Conservation (phyloP, 2,888 invertebrate species). For the Amblyteles armatorius region DNA sequence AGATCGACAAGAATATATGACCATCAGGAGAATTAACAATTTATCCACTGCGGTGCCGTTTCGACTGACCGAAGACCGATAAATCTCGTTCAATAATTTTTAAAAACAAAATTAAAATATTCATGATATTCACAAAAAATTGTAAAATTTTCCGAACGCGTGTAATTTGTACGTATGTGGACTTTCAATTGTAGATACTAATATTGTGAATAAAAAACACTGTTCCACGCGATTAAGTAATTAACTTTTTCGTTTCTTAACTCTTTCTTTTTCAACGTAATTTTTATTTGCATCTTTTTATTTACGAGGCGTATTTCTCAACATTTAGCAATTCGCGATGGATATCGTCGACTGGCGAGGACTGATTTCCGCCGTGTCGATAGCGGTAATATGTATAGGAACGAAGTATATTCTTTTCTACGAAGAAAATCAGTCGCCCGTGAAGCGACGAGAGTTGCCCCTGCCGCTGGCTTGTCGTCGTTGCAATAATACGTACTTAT, state of each 20-base stretch:
- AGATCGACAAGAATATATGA: constrained; percentile 39
- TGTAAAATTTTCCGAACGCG: no score
- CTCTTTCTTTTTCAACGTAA: constrained; percentile 4
- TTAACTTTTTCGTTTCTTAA: not conserved
- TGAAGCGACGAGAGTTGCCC: constrained; percentile 36
- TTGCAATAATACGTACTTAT: constrained; percentile 63
- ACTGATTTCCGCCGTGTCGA: not conserved
- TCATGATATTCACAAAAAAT: not conserved
- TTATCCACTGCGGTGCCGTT: constrained; percentile 7
- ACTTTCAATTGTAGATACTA: not conserved
- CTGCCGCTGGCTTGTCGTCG: constrained; percentile 39
- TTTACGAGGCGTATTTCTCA: constrained; percentile 4
- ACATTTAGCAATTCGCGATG: constrained; percentile 28
- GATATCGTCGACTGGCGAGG: constrained; percentile 26
- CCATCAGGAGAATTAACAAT: constrained; percentile 18
- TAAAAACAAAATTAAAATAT: not conserved
- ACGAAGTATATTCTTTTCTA: constrained; percentile 44
- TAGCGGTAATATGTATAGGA: constrained; percentile 12
- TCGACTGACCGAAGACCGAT: constrained; percentile 34
- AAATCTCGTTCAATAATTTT: not conserved
- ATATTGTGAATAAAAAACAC: not conserved
- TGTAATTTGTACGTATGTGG: not conserved
- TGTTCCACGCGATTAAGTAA: not conserved
- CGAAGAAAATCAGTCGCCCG: constrained; percentile 61
- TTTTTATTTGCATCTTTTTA: not conserved